Percentiles rank a stretch among this genome's conserved stretches.
Conservation (phyloP, 1,140 invertebrate genomes). For the Drosophila seguyi region DNA sequence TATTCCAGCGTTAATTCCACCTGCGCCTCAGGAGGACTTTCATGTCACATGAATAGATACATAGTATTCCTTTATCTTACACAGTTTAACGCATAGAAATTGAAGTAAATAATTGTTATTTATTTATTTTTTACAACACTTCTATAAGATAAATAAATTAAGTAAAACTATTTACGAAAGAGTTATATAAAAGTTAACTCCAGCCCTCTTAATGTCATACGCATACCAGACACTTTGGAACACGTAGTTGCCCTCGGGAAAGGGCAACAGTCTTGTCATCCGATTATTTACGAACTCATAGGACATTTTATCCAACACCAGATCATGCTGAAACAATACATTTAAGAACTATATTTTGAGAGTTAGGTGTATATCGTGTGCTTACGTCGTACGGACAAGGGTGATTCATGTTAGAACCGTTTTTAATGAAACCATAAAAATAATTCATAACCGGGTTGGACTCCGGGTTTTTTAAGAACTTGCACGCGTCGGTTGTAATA, state of each 20-base stretch:
- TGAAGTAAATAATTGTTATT: too few relatives aligned
- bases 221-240: not conserved
- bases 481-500: not conserved
- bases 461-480: not conserved
- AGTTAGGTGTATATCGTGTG: too few relatives aligned
- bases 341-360: too few relatives aligned
- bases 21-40: too few relatives aligned
- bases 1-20: too few relatives aligned
- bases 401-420: slow-evolving; percentile 10
- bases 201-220: not conserved
- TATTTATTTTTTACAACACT: too few relatives aligned
- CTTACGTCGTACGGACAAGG: slow-evolving; percentile 11
- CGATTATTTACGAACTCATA: not conserved
- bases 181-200: not conserved
- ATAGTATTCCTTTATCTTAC: too few relatives aligned
- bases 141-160: too few relatives aligned
- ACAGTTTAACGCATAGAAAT: too few relatives aligned
- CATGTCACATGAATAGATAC: too few relatives aligned
- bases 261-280: not conserved
- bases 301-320: not conserved
- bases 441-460: not conserved
- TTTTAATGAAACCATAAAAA: not conserved
- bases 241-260: slow-evolving; percentile 5
- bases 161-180: not conserved
- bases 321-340: not conserved